Percentiles rank a stretch among this genome's conserved stretches.
These are phyloP conservation scores for Metallyticus violacea DNA, from an alignment of 2,888 invertebrate genomes.

Conservation along the genomic window DNA sequence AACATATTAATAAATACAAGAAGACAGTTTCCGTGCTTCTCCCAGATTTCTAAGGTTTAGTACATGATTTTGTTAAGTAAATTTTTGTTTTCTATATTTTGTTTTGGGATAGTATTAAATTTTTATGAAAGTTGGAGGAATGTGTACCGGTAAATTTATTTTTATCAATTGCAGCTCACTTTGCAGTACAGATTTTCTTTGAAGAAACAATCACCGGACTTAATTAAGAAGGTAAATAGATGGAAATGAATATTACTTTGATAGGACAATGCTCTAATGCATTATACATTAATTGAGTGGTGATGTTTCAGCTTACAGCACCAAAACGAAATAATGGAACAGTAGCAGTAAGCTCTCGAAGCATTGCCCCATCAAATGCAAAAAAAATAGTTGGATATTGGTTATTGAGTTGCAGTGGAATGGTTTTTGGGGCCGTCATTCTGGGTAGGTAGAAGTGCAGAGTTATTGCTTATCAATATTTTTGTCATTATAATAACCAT, in stretches of 20 bases:
- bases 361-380: background rate
- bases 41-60: background rate
- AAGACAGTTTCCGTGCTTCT: background rate
- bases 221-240: background rate
- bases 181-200: background rate
- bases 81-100: background rate
- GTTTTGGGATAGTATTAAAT: background rate
- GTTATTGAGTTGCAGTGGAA: constrained; percentile 92
- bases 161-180: background rate
- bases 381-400: constrained; percentile 73
- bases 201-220: background rate
- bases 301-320: background rate
- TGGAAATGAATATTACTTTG: background rate
- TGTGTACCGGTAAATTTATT: background rate
- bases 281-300: background rate
- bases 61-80: too few relatives aligned
- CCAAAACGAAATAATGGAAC: background rate
- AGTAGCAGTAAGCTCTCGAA: background rate
- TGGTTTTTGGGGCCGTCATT: constrained; percentile 94
- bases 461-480: too few relatives aligned
- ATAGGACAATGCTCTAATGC: background rate
- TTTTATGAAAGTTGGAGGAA: background rate
- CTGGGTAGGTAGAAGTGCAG: constrained; percentile 61
- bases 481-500: too few relatives aligned
- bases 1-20: background rate